These are phyloP conservation scores for Drosophila pectinifera DNA, from an alignment of 1,140 invertebrate species.

Conservation along the genomic window DNA sequence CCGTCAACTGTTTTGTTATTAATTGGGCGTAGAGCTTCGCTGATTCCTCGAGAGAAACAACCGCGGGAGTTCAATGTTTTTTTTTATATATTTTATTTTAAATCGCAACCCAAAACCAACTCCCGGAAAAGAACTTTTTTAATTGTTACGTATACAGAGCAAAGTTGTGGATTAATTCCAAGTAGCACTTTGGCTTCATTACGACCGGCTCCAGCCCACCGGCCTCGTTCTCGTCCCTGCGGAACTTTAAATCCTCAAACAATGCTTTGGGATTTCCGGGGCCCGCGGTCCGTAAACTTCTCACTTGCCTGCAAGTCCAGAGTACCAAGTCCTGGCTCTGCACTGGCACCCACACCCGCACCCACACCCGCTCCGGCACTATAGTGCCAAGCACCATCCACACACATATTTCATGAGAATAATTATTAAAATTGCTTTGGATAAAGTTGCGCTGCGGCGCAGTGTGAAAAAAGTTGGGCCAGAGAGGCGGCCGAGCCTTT, in stretches of 20 bases:
- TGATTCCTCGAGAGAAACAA: slow-evolving; percentile 32
- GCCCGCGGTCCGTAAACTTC: slow-evolving; percentile 35
- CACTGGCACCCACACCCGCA: too few species aligned
- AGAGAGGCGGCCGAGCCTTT: slow-evolving; percentile 32
- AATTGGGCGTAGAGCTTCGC: slow-evolving; percentile 32
- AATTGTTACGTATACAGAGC: slow-evolving; percentile 58
- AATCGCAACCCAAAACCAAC: slow-evolving; percentile 33
- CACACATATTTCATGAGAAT: slow-evolving; percentile 76
- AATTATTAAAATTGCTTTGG: slow-evolving; percentile 81
- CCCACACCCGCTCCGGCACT: slow-evolving; percentile 17
- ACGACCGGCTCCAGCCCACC: slow-evolving; percentile 32
- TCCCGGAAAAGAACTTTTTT: slow-evolving; percentile 48
- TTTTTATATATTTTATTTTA: not conserved
- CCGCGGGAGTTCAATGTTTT: slow-evolving; percentile 26
- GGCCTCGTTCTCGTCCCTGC: slow-evolving; percentile 18
- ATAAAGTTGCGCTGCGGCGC: slow-evolving; percentile 52
- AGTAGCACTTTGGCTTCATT: slow-evolving; percentile 66
- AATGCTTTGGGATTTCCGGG: slow-evolving; percentile 53
- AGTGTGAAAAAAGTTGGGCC: slow-evolving; percentile 53
- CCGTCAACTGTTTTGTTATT: slow-evolving; percentile 52
- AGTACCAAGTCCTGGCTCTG: slow-evolving; percentile 12
- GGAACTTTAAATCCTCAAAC: slow-evolving; percentile 64
- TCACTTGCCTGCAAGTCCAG: slow-evolving; percentile 32
- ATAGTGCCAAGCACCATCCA: slow-evolving; percentile 36
- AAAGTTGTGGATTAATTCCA: slow-evolving; percentile 61